Evolutionary conservation across 1,140 invertebrate genomes (phyloP).

Genomic region (Drosophila kikkawai): DNA sequence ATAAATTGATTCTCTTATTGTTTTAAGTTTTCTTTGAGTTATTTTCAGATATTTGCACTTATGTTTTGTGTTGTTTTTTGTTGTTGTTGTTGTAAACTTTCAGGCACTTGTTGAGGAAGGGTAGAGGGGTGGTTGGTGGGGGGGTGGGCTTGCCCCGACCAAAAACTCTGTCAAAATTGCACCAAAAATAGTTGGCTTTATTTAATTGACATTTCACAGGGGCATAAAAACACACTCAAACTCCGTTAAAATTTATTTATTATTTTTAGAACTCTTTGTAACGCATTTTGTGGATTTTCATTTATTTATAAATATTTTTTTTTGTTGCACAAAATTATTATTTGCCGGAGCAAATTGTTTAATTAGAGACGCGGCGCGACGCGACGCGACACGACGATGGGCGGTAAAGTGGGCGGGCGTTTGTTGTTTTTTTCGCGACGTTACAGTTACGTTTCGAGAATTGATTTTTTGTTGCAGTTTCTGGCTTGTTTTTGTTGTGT

Average conservation of each 20-base stretch:
- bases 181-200: conserved; percentile 36
- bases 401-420: conserved; percentile 26
- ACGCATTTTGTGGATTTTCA: conserved; percentile 33
- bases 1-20: conserved; percentile 10
- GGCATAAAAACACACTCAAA: conserved; percentile 21
- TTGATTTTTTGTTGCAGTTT: conserved; percentile 62
- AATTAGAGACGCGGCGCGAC: conserved; percentile 54
- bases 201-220: conserved; percentile 38
- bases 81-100: conserved; percentile 42
- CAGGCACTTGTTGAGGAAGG: conserved; percentile 40
- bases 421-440: conserved; percentile 39
- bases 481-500: conserved; percentile 31
- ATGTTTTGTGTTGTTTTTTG: conserved; percentile 25
- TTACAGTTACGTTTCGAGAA: conserved; percentile 63
- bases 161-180: conserved; percentile 28
- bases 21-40: conserved; percentile 35
- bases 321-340: conserved; percentile 15
- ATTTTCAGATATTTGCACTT: conserved; percentile 17
- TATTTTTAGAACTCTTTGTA: conserved; percentile 37
- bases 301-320: conserved; percentile 17
- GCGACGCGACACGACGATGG: conserved; percentile 13
- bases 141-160: conserved; percentile 17
- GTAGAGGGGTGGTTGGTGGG: not conserved
- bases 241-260: conserved; percentile 5
- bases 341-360: conserved; percentile 44